These are phyloP conservation scores for Lissonota sp. DNA, from an alignment of 2,888 invertebrate genomes.

Conservation along the genomic window DNA sequence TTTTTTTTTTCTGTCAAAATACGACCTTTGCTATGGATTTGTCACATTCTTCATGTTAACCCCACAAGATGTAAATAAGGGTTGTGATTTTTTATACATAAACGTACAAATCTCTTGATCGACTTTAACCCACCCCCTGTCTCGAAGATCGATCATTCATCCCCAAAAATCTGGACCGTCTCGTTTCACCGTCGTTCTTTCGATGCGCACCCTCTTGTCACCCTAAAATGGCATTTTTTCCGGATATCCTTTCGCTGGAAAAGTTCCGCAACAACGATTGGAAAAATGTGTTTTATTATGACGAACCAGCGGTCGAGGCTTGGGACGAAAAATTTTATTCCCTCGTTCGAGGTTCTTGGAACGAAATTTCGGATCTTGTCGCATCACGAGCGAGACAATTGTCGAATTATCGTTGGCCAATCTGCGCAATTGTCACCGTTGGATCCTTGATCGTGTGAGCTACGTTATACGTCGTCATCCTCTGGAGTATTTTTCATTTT, in stretches of 20 bases:
- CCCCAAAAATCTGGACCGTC: background rate
- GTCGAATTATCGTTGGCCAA: constrained; percentile 21
- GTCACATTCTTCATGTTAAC: constrained; percentile 47
- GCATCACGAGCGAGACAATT: constrained; percentile 27
- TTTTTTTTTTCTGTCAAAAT: constrained; percentile 26
- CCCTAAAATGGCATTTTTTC: constrained; percentile 52
- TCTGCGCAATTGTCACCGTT: constrained; percentile 29
- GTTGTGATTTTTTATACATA: constrained; percentile 3
- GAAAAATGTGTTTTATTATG: constrained; percentile 56
- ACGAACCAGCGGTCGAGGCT: constrained; percentile 40
- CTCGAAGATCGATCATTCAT: too few relatives aligned
- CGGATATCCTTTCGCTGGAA: constrained; percentile 51
- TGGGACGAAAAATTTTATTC: constrained; percentile 55
- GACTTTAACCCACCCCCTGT: too few relatives aligned
- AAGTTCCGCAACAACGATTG: constrained; percentile 63
- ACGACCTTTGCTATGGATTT: background rate
- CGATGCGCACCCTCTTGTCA: background rate
- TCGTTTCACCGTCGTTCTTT: constrained; percentile 1
- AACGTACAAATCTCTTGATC: too few relatives aligned
- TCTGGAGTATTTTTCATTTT: constrained; percentile 5
- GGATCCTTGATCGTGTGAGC: constrained; percentile 48
- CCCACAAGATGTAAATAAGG: constrained; percentile 56
- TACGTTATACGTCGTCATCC: too few relatives aligned
- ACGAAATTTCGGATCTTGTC: constrained; percentile 14
- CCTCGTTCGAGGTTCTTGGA: constrained; percentile 29